These are phyloP conservation scores for Papilio aristodemus DNA, from an alignment of 1,140 invertebrate genomes.

Conservation along the genomic window DNA sequence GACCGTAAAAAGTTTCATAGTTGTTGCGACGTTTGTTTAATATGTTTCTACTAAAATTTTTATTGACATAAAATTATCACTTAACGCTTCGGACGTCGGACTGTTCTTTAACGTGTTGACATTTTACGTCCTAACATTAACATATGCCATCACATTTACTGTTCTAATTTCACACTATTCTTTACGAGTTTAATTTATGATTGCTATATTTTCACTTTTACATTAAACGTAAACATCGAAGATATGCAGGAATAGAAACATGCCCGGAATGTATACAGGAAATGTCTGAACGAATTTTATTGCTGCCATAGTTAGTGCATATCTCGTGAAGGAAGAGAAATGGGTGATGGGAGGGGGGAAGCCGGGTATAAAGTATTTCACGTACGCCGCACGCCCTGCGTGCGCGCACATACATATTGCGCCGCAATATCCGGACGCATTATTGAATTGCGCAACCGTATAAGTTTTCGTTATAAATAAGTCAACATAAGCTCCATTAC, in stretches of 20 bases:
- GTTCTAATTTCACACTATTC: not conserved
- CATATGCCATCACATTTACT: constrained; percentile 11
- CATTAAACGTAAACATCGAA: not conserved
- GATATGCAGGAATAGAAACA: constrained; percentile 3
- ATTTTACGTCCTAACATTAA: constrained; percentile 3
- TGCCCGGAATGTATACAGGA: constrained; percentile 13
- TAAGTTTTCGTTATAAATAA: constrained; percentile 37
- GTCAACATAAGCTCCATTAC: constrained; percentile 26
- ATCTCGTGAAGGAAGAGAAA: constrained; percentile 7
- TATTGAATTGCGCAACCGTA: constrained; percentile 36
- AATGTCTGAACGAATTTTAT: constrained; percentile 25
- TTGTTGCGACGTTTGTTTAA: too few species aligned
- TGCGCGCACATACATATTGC: constrained; percentile 31
- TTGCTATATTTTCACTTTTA: not conserved
- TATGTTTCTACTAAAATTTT: not conserved
- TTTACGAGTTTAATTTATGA: constrained; percentile 20
- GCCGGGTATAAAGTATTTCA: not conserved
- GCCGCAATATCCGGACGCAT: constrained; percentile 39
- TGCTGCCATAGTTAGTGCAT: constrained; percentile 9
- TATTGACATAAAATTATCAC: constrained; percentile 11
- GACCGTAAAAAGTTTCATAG: too few species aligned
- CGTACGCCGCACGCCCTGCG: constrained; percentile 1
- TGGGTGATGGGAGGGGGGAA: not conserved
- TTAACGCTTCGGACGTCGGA: constrained; percentile 2
- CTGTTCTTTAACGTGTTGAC: not conserved